Base-by-base conservation (phyloP, 2,113 vertebrate genomes). In the Talpa occidentalis region DNA sequence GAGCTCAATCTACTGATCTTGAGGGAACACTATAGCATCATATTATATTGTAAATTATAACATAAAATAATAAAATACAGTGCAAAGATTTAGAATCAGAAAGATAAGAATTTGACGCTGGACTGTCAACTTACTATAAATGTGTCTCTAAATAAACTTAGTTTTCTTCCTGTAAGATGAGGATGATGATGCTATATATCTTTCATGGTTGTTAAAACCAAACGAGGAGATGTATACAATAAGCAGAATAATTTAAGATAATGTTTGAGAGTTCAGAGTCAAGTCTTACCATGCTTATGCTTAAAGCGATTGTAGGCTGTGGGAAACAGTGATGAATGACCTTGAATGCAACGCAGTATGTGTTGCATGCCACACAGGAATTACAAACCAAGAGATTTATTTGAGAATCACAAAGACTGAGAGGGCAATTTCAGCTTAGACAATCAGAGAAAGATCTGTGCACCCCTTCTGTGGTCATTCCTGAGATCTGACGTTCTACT, bases 401-500 rank as follows among this genome's bases (percentile, higher is more conserved):
- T 85, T 78, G 26, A 16, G 59, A 83, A 86, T 88, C 11, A 88
- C 22, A 92, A 67, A 88, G 60, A 37, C 22, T 35, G 52, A 60
- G 42, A 72, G 47, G 83, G 17, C 52, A 74, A 90, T 88, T 94
- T 90, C 47, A 80, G 10, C 17, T 80, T 84, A n/a, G 47, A 77
- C 80, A 90, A 84, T 54, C 21, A 37, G 77, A 77, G 69, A 32
- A 74, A 87, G 10, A 88, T 12, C 62, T 0, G 7, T 47, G 22
- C 66, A 67, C 84, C 10, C 6, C 21, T 79, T 74, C 40, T 30
- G 0, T 77, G 14, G 80, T 69, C 44, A 93, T 72, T 93, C 74
- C 70, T 93, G n/a, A 69, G 10, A 21, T 64, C 19, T 15, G 74
- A 52, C 42, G 59, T 92, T 86, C 42, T 70, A 32, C 30, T 74